Conservation (phyloP, 2,797 vertebrate species). For the Spinus olivaceus region DNA sequence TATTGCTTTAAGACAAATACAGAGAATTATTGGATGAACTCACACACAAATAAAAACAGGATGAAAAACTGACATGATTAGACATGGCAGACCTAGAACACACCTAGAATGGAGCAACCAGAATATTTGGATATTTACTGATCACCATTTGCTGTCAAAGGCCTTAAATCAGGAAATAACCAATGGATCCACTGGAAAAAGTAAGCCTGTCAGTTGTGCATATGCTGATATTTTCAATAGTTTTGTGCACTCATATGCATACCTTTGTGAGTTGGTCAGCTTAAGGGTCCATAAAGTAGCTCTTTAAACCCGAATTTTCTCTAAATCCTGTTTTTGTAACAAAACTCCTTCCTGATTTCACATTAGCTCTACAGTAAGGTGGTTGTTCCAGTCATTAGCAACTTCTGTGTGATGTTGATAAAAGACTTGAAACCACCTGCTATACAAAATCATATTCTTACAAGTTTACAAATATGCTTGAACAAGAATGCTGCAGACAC, state of each 20-base stretch:
- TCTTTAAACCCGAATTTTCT: neutral
- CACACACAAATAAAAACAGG: neutral
- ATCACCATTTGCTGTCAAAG: neutral
- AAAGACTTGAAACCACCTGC: neutral
- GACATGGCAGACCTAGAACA: neutral
- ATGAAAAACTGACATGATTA: neutral
- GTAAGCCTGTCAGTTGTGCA: neutral
- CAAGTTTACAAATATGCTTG: neutral
- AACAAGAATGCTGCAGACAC: neutral
- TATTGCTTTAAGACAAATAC: neutral
- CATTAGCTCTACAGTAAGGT: neutral
- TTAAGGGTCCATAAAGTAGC: neutral
- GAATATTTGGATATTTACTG: neutral
- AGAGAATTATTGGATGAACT: neutral
- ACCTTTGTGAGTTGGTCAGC: neutral
- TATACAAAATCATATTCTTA: neutral
- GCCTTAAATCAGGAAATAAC: neutral
- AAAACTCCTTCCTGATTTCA: neutral
- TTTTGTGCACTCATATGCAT: no score
- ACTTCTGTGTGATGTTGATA: neutral
- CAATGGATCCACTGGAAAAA: neutral
- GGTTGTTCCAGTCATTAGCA: neutral
- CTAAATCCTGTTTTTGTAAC: neutral
- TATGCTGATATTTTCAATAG: neutral
- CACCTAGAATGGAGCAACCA: neutral